A percentile compares a stretch with the other conserved stretches of the same genome.
These are phyloP conservation scores for Dipodomys spectabilis DNA, from an alignment of 2,113 vertebrate species.

Conservation along the genomic window DNA sequence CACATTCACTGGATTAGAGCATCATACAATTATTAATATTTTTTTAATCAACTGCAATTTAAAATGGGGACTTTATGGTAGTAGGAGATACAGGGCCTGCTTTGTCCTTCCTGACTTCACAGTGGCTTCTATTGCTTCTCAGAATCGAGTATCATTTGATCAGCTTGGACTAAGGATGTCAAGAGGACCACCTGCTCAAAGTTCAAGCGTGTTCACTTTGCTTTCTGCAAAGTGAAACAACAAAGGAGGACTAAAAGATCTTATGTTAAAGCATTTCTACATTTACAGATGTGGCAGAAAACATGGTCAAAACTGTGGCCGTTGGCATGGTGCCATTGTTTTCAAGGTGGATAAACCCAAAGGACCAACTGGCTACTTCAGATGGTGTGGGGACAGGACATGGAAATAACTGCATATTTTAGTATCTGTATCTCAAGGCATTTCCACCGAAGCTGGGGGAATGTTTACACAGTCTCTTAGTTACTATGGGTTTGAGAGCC, in stretches of 20 bases:
- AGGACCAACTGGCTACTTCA: neutral
- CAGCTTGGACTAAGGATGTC: neutral
- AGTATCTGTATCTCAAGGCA: neutral
- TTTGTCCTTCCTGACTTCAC: neutral
- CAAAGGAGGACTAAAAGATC: neutral
- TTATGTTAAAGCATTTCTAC: neutral
- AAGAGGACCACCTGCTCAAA: neutral
- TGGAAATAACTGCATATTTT: neutral
- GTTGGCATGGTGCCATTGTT: neutral
- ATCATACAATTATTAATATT: neutral
- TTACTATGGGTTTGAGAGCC: neutral
- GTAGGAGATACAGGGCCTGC: rapidly evolving
- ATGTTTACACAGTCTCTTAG: neutral
- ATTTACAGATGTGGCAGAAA: neutral
- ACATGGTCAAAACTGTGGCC: neutral
- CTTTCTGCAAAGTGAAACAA: neutral
- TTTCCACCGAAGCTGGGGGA: neutral
- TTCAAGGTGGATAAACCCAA: neutral
- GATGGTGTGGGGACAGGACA: neutral
- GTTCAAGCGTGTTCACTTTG: neutral
- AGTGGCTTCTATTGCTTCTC: neutral
- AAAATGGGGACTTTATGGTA: neutral
- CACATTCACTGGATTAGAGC: neutral
- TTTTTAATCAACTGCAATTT: neutral
- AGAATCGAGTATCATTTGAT: neutral